Evolutionary conservation across 1,140 invertebrate genomes (phyloP).

Genomic region (Periplaneta americana): DNA sequence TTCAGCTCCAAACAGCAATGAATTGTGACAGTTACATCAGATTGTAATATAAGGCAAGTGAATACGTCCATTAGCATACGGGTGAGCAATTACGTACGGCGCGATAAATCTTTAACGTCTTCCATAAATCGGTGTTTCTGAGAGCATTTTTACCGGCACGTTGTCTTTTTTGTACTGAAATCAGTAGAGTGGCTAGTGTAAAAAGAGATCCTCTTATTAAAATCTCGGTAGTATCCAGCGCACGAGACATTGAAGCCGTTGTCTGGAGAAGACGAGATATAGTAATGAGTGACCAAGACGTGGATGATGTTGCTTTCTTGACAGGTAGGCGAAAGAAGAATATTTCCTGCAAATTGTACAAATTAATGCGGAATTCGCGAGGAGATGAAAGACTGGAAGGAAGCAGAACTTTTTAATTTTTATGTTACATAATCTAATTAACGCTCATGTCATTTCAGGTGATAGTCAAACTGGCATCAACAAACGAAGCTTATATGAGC

Average conservation of each 20-base stretch:
- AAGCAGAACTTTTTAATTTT: not conserved
- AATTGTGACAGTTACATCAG: not conserved
- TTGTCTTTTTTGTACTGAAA: not conserved
- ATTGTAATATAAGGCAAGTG: not conserved
- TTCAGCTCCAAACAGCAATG: not conserved
- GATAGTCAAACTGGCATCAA: constrained; percentile 59
- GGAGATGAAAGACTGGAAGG: not conserved
- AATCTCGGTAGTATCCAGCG: constrained; percentile 43
- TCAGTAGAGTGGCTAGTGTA: constrained; percentile 10
- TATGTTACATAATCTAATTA: not conserved
- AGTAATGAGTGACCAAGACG: constrained; percentile 77
- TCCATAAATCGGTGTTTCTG: not conserved
- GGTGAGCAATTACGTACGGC: not conserved
- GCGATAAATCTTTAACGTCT: not conserved
- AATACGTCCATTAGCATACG: not conserved
- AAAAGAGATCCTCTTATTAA: constrained; percentile 40
- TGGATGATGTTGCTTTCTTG: constrained; percentile 87
- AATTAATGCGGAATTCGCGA: not conserved
- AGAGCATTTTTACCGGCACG: not conserved
- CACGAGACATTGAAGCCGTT: constrained; percentile 43
- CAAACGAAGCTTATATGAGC: constrained; percentile 68
- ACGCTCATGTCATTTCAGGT: constrained; percentile 44
- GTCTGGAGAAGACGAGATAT: constrained; percentile 35
- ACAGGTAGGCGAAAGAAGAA: constrained; percentile 54
- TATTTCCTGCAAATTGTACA: constrained; percentile 15